A percentile compares a stretch with the other conserved stretches of the same genome.
Evolutionary conservation across 2,797 vertebrate genomes (phyloP).

Genomic region (Tokudaia muenninki): DNA sequence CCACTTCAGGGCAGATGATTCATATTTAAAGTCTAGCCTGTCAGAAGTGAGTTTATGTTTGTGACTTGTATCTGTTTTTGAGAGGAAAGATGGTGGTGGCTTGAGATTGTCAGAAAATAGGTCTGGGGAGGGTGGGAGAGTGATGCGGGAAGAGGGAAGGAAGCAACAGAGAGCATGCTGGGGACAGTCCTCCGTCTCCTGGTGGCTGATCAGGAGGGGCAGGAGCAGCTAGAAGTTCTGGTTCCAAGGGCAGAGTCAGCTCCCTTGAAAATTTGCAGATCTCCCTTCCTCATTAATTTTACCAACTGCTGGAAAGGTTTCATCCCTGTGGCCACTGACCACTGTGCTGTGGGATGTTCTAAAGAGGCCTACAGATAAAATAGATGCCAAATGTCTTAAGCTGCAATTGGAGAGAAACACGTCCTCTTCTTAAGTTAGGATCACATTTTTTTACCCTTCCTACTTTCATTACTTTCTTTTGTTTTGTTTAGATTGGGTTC

Average conservation of each 20-base stretch:
- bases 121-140: not conserved
- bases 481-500: not conserved
- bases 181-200: not conserved
- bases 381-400: not conserved
- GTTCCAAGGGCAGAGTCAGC: not conserved
- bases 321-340: not conserved
- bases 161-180: not conserved
- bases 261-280: not conserved
- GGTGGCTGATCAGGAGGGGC: not conserved
- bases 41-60: not conserved
- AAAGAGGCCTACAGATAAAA: not conserved
- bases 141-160: not conserved
- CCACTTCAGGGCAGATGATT: constrained; percentile 18
- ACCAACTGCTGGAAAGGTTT: not conserved
- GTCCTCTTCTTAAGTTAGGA: not conserved
- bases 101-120: not conserved
- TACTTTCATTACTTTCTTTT: not conserved
- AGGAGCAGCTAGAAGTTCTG: not conserved
- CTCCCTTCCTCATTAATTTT: not conserved
- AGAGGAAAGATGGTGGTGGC: not conserved
- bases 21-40: constrained; percentile 1
- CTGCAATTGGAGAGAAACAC: not conserved
- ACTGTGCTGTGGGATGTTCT: not conserved
- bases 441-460: not conserved
- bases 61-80: not conserved